Percentiles rank a stretch among this genome's conserved stretches.
Evolutionary conservation across 2,113 vertebrate species (phyloP).

Genomic region (Formicarius rufipectus): DNA sequence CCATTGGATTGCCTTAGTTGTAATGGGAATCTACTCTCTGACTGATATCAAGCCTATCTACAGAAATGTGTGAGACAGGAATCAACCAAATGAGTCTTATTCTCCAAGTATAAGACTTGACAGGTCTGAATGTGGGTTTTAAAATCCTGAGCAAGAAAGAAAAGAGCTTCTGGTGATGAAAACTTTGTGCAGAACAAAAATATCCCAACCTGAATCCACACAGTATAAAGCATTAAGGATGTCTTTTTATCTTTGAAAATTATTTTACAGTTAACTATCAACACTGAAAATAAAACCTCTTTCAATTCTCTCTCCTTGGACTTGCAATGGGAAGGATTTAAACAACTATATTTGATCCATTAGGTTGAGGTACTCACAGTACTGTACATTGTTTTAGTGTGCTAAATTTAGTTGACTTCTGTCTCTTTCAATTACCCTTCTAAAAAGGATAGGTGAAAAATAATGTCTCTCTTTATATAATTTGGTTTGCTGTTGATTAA

Average conservation of each 20-base stretch:
- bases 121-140: neutral
- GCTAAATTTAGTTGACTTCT: conserved; percentile 65
- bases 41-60: neutral
- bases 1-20: neutral
- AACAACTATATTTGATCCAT: conserved; percentile 33
- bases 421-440: conserved; percentile 62
- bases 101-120: neutral
- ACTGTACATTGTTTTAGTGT: conserved; percentile 45
- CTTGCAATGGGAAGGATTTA: neutral
- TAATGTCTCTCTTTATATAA: conserved; percentile 17
- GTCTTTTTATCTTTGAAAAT: neutral
- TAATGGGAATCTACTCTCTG: neutral
- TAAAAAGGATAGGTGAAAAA: conserved; percentile 39
- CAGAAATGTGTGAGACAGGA: neutral
- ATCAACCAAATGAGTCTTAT: neutral
- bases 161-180: neutral
- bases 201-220: neutral
- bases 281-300: neutral
- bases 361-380: conserved; percentile 25
- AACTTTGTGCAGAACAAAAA: conserved; percentile 10
- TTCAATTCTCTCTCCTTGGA: neutral
- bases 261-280: conserved; percentile 31
- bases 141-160: neutral
- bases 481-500: conserved; percentile 43
- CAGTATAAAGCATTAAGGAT: neutral